Base-by-base conservation (phyloP, 2,113 vertebrate genomes). In the Pteruthius melanotis region DNA sequence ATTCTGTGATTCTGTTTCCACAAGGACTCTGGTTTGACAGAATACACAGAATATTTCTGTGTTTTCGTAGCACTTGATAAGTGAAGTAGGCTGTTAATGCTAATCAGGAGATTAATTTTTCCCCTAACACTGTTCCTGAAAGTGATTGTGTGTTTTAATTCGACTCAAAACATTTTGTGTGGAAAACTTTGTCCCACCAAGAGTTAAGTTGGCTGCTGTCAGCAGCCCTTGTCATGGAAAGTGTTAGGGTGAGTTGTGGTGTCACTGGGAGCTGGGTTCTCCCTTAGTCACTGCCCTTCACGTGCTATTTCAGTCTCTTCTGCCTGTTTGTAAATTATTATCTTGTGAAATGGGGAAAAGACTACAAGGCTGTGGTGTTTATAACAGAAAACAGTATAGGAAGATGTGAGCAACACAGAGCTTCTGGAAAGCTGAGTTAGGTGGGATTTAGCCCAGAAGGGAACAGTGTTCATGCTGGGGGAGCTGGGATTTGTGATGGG, bases 241-340 rank as follows among this genome's bases (percentile, higher is more conserved):
- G 79, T 89, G 85, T 97, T 95, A 88, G 87, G 35, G 57, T 60
- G 57, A 65, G 89, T 94, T 90, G 90, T 83, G 94, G 87, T 95
- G 94, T 88, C 63, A 14, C 71, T 92, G 91, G 61, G 76, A 87
- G 78, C 66, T 85, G 15, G 37, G 39, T 69, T 47, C 77, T 92
- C 87, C 82, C 19, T 94, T 94, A 92, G 59, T 96, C 94, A 94
- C 90, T 81, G 57, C 87, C 94, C 92, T 92, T 89, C 90, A 90
- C 28, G 6, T 70, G 40, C 76, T 87, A 9, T 84, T 72, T 49
- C 47, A 78, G 69, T 63, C 65, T 33, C 76, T 71, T 81, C 24
- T 75, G 71, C 76, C 71, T 74, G 27, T 60, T 93, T 78, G 47
- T 59, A 60, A 78, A 49, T 66, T 9, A 40, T 57, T 57, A 26